These are phyloP conservation scores for Porphyrio hochstetteri DNA, from an alignment of 2,113 vertebrate genomes.

Conservation along the genomic window DNA sequence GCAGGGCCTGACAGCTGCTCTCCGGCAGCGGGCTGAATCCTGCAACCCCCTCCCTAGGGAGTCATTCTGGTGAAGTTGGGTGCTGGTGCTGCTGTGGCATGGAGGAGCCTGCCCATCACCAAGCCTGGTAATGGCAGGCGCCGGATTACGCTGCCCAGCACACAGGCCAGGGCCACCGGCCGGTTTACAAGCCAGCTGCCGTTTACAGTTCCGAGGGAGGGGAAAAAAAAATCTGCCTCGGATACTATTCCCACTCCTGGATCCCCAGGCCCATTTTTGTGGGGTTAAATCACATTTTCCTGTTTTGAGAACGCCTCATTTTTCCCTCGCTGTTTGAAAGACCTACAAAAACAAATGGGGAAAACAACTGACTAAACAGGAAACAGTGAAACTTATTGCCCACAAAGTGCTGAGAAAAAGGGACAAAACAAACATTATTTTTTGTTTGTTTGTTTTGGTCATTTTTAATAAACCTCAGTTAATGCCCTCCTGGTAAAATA, in stretches of 20 bases:
- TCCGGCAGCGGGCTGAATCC: not conserved
- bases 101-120: not conserved
- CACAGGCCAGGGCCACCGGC: not conserved
- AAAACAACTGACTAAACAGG: conserved; percentile 71
- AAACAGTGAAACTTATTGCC: conserved; percentile 50
- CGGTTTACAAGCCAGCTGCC: not conserved
- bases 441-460: not conserved
- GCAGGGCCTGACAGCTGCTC: not conserved
- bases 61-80: not conserved
- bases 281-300: conserved; percentile 70
- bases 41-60: not conserved
- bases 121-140: not conserved
- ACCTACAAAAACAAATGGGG: conserved; percentile 56
- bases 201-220: not conserved
- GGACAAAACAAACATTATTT: conserved; percentile 31
- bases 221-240: not conserved
- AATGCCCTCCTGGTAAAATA: not conserved
- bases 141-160: not conserved
- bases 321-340: conserved; percentile 59
- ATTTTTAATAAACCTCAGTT: conserved; percentile 19
- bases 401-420: conserved; percentile 55
- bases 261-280: conserved; percentile 60
- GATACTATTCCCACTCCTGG: conserved; percentile 4
- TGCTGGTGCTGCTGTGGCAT: not conserved
- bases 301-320: conserved; percentile 57